A percentile compares a stretch with the other conserved stretches of the same genome.
These are phyloP conservation scores for Orthosia gracilis DNA, from an alignment of 2,888 invertebrate species.

Conservation along the genomic window DNA sequence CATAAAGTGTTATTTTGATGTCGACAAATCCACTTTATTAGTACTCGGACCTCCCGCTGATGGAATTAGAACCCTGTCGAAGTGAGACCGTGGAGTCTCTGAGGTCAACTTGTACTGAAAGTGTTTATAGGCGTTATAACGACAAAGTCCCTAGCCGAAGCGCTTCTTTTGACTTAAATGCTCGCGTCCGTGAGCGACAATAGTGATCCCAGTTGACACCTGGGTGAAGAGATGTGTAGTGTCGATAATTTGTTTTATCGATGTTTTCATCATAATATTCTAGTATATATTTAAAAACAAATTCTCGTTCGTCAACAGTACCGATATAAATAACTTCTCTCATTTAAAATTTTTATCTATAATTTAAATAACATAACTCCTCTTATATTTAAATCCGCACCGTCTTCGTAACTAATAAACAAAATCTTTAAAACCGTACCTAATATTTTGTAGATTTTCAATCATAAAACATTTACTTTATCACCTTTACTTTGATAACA, in stretches of 20 bases:
- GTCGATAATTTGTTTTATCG: conserved; percentile 60
- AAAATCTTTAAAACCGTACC: conserved; percentile 1
- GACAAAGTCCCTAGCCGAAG: conserved; percentile 84
- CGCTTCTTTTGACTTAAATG: conserved; percentile 89
- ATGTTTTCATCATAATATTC: conserved; percentile 17
- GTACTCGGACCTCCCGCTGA: conserved; percentile 86
- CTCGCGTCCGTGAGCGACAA: conserved; percentile 85
- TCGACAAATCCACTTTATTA: conserved; percentile 90
- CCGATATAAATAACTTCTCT: no score
- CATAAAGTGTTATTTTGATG: conserved; percentile 89
- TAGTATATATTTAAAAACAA: no score
- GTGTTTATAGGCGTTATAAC: conserved; percentile 78
- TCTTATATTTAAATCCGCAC: no score
- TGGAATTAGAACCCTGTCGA: conserved; percentile 82
- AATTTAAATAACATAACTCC: no score
- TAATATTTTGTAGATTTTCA: conserved; percentile 24
- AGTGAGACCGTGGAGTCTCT: conserved; percentile 71
- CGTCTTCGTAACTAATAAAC: neutral
- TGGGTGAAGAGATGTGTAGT: conserved; percentile 78
- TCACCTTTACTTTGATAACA: conserved; percentile 44
- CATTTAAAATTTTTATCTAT: neutral
- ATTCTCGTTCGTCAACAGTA: no score
- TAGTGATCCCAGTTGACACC: conserved; percentile 88
- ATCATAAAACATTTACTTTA: conserved; percentile 30
- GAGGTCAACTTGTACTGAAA: conserved; percentile 74